Conservation (phyloP, 2,888 invertebrate species). For the Andrena minutula region DNA sequence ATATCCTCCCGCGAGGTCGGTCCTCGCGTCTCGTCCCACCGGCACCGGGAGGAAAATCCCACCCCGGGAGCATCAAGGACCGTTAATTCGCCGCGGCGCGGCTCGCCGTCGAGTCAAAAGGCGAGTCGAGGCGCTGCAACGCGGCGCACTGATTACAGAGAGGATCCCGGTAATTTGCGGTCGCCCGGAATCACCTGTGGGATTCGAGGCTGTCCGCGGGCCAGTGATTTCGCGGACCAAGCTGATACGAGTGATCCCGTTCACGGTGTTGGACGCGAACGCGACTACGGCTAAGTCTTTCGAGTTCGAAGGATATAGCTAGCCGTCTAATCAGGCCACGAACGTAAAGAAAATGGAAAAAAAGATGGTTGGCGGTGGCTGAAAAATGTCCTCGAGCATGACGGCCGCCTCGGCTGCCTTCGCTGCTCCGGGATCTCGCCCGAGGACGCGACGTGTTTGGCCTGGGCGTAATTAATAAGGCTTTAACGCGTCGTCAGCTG, state of each 20-base stretch:
- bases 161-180: slow-evolving; percentile 57
- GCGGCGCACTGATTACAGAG: slow-evolving; percentile 65
- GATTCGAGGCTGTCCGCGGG: slow-evolving; percentile 38
- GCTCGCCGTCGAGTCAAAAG: slow-evolving; percentile 42
- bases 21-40: too few relatives aligned
- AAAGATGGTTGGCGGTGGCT: not conserved
- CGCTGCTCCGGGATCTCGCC: not conserved
- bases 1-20: not conserved
- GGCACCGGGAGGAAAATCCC: not conserved
- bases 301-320: not conserved
- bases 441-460: slow-evolving; percentile 25
- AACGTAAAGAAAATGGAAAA: not conserved
- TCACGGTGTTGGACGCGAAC: not conserved
- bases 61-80: slow-evolving; percentile 15
- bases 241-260: slow-evolving; percentile 26
- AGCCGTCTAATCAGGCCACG: not conserved
- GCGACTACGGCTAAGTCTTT: not conserved
- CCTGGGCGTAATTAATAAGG: slow-evolving; percentile 75
- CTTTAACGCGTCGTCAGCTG: slow-evolving; percentile 75
- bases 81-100: slow-evolving; percentile 44
- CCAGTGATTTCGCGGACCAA: slow-evolving; percentile 27
- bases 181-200: slow-evolving; percentile 39
- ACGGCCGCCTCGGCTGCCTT: not conserved
- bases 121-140: slow-evolving; percentile 28
- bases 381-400: slow-evolving; percentile 37